Evolutionary conservation across 2,888 invertebrate species (phyloP).

Genomic region (Digitonthophagus gazella): DNA sequence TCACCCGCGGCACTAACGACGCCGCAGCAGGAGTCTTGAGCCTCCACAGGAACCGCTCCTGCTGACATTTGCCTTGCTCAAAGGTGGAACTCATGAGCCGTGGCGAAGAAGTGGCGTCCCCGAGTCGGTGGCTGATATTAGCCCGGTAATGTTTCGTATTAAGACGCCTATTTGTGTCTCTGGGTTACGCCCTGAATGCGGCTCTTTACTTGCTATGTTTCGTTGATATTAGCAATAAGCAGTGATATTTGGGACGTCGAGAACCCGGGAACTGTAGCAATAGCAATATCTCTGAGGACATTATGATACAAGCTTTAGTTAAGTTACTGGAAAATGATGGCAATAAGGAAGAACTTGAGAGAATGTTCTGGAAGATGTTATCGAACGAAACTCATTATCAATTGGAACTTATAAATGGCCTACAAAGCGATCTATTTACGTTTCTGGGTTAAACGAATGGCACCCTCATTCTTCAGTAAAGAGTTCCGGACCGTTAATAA

Average conservation of each 20-base stretch:
- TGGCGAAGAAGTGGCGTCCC: constrained; percentile 24
- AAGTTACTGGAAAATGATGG: not conserved
- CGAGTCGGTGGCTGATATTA: constrained; percentile 31
- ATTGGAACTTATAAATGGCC: no score
- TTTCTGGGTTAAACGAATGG: not conserved
- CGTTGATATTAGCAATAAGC: not conserved
- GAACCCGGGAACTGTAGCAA: not conserved
- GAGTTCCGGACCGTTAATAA: not conserved
- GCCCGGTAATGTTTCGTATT: constrained; percentile 32
- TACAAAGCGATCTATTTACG: constrained; percentile 4
- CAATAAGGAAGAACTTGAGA: no score
- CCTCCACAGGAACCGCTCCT: constrained; percentile 34
- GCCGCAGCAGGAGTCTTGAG: constrained; percentile 37
- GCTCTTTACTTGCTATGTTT: not conserved
- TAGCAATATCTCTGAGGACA: not conserved
- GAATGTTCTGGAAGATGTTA: not conserved
- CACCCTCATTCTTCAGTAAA: not conserved
- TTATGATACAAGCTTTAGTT: not conserved
- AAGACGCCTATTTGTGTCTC: constrained; percentile 27
- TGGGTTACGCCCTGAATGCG: constrained; percentile 20
- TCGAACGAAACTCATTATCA: not conserved
- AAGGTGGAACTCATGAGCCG: constrained; percentile 39
- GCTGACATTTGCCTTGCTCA: constrained; percentile 38
- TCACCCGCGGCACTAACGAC: constrained; percentile 40
- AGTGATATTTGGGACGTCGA: not conserved